Base-by-base conservation (phyloP, 2,888 invertebrate genomes). In the Volucella inflata region DNA sequence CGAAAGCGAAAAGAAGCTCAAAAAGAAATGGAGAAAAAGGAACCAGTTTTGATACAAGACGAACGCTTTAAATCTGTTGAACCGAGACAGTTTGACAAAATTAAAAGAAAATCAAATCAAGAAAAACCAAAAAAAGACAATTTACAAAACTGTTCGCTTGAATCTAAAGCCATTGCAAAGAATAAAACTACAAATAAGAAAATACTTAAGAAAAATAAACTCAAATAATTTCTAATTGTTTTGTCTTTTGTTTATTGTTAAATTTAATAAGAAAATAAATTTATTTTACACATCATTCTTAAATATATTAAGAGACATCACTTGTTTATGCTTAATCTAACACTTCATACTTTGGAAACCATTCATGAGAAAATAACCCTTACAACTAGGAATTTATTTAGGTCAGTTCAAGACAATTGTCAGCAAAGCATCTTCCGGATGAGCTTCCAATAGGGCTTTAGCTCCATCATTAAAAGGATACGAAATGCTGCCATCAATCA, bases 381-480 rank as follows among this genome's bases (percentile, higher is more conserved):
- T 46, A 36, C 36, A 71, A n/a, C 59, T 10, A n/a, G 44, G 44
- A 53, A 17, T 70, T 30, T 68, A 9, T 10, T 36, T 11, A 55
- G 51, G 62, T 91, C 89, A 92, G 89, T 92, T 91, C 89, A 92
- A 85, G 40, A 89, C 89, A 81, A 97, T 95, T 2, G 98, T 98
- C 91, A 96, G 94, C 0, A 99, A 93, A 0, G 97, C 95, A 92
- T 99, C 98, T 90, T 97, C 96, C 0, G 97, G 96, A 87, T 95
- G 93, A 38, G 97, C 95, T 92, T 98, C 97, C 12, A 99, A 92
- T 9, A 95, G 91, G 0, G 97, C 98, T 87, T 96, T 94, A 0
- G 98, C 96, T 1, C 99, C 99, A 90, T 98, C 97, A 92, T 98
- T 99, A 92, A 99, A 99, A 0, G 96, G 95, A 90, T 97, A 97